Percentiles rank a stretch among this genome's conserved stretches.
These are phyloP conservation scores for Aphis gossypii DNA, from an alignment of 1,140 invertebrate genomes.

Conservation along the genomic window DNA sequence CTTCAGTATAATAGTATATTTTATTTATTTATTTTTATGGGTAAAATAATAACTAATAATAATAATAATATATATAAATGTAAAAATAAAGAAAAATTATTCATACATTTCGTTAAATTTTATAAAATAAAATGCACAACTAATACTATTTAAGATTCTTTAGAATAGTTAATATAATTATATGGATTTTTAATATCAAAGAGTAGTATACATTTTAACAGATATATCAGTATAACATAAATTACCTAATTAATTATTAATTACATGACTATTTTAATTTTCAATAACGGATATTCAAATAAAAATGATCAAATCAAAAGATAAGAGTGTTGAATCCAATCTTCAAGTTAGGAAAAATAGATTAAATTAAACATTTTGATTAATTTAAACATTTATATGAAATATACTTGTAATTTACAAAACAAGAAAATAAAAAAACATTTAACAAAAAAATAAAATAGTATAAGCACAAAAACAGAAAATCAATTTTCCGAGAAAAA, in stretches of 20 bases:
- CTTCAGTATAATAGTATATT: neutral
- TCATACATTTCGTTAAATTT: neutral
- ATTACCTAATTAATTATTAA: neutral
- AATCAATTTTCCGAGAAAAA: neutral
- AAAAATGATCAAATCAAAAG: neutral
- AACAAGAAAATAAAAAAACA: neutral
- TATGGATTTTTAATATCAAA: neutral
- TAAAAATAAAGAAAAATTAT: neutral
- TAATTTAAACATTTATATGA: neutral
- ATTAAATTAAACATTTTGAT: neutral
- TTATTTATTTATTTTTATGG: neutral
- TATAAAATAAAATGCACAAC: neutral
- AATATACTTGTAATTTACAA: neutral
- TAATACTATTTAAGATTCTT: neutral
- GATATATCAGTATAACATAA: neutral
- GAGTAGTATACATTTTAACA: neutral
- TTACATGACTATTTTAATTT: neutral
- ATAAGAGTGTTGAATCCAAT: neutral
- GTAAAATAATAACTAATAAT: neutral
- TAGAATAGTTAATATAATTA: neutral
- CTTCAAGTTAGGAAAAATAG: neutral
- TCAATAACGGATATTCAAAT: neutral
- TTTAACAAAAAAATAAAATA: neutral
- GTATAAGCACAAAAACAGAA: neutral
- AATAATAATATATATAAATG: neutral